Percentiles rank a stretch among this genome's conserved stretches.
phyloP scores from a whole-genome alignment of 2,797 vertebrate species.

The Gymnocypris eckloni region DNA sequence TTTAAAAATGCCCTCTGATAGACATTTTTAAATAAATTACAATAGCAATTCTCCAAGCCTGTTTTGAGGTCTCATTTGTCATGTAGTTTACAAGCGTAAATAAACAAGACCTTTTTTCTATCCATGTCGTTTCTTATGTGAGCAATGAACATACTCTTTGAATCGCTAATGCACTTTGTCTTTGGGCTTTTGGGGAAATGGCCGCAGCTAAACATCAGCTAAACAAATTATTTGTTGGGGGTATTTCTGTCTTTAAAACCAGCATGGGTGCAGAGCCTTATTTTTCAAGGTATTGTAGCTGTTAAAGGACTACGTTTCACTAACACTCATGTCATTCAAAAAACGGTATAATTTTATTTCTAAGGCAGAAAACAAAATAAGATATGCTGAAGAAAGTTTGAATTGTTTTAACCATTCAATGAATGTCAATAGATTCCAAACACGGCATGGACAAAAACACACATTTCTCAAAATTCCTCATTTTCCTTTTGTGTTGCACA shows the following conservation, averaged over 20 bases:
- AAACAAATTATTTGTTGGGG: not conserved
- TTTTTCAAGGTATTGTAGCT: not conserved
- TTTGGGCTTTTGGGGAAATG: not conserved
- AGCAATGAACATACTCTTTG: not conserved
- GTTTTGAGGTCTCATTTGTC: not conserved
- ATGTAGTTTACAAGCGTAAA: not conserved
- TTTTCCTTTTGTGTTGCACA: not conserved
- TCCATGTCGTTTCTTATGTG: not conserved
- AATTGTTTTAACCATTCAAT: not conserved
- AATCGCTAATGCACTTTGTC: not conserved
- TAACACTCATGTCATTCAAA: not conserved
- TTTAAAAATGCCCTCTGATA: no score
- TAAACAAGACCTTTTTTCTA: not conserved
- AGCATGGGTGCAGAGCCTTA: not conserved
- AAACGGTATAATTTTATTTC: not conserved
- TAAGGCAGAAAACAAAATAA: not conserved
- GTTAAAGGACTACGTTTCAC: not conserved
- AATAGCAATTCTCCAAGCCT: not conserved
- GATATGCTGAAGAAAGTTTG: not conserved
- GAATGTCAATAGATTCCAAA: not conserved
- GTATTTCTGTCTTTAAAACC: not conserved
- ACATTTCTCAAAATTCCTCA: not conserved
- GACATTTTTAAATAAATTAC: not conserved
- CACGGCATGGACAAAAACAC: not conserved
- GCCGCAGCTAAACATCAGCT: not conserved